Base-by-base conservation (phyloP, 1,140 invertebrate genomes). In the Drosophila miranda region DNA sequence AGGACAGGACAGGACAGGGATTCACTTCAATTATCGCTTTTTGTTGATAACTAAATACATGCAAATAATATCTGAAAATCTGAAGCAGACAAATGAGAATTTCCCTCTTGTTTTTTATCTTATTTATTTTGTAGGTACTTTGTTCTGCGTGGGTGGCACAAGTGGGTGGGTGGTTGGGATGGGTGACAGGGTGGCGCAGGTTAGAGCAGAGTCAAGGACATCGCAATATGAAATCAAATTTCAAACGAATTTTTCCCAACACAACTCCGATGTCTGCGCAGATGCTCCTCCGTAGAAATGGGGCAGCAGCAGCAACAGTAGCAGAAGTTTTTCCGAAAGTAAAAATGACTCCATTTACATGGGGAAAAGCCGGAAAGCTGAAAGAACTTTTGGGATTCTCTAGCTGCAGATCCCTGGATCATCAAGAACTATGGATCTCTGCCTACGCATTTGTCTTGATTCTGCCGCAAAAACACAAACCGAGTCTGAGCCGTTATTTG, bases 21-120 rank as follows among this genome's bases (percentile, higher is more conserved):
- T 68, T 66, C 64, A 41, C 49, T 68, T 68, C 63, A 68, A 68
- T 68, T 68, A 67, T 68, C 64, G 64, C 64, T 42, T 49, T 49
- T 4, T 38, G 61, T 30, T 30, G 50, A 62, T 55, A 19, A 38
- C 34, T 34, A 34, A 60, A 71, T 54, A 59, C 44, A 61, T 52
- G 56, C 48, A 61, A 48, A 61, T 71, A 61, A 52, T 51, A 34
- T 28, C 42, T 6, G 34, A 68, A 55, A 61, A 55, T 68, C 50
- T 55, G 50, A 68, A 43, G 14, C 64, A 41, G 64, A 55, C 60
- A 54, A 68, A 67, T 48, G 34, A 56, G 64, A 43, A 11, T 38
- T 62, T 59, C 38, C 6, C 9, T 16, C 34, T 21, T 26, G 3
- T 48, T 26, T 28, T 26, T 44, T 30, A 28, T 14, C 23, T 26